Base-by-base conservation (phyloP, 2,113 vertebrate species). In the Lynx canadensis region DNA sequence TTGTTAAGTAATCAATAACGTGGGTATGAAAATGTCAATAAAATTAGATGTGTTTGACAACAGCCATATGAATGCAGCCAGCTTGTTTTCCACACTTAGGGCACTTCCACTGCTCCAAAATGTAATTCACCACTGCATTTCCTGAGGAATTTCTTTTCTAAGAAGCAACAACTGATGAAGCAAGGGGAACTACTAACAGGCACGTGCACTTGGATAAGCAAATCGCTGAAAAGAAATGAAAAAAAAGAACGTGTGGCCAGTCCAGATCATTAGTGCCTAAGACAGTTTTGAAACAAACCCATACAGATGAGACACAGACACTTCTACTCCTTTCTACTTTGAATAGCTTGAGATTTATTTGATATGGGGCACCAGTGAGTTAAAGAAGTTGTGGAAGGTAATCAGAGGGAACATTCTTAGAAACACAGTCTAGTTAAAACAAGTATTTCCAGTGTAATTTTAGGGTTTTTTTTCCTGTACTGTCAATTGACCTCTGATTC, bases 401-500 rank as follows among this genome's bases (percentile, higher is more conserved):
- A 33, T 16, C 0, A 5, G 6, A 50, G 11, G 25, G 9, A 11
- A 45, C 27, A n/a, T 48, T 50, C 45, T 85, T 87, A 89, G 76
- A 94, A 85, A 96, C 48, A 91, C 3, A 60, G 36, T 94, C 89
- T 18, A 57, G 27, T 36, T 80, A 91, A 98, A 93, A 31, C 65
- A 63, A 96, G 73, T 82, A 10, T 82, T 84, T 91, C 41, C 21
- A 82, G 23, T 86, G 25, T 65, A 66, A 87, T 81, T 83, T 94
- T 36, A 71, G 89, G 87, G 79, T 0, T 18, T 48, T 73, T 29
- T 79, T 33, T 48, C 86, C 73, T 76, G 73, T 69, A 33, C 63
- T n/a, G 48, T 83, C 36, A 33, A 25, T 31, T 31, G 74, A 48
- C 6, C 45, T 80, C 50, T 94, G 60, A 71, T 79, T 89, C 36